Evolutionary conservation across 1,140 invertebrate species (phyloP).

Genomic region (Hydropsyche tenuis): DNA sequence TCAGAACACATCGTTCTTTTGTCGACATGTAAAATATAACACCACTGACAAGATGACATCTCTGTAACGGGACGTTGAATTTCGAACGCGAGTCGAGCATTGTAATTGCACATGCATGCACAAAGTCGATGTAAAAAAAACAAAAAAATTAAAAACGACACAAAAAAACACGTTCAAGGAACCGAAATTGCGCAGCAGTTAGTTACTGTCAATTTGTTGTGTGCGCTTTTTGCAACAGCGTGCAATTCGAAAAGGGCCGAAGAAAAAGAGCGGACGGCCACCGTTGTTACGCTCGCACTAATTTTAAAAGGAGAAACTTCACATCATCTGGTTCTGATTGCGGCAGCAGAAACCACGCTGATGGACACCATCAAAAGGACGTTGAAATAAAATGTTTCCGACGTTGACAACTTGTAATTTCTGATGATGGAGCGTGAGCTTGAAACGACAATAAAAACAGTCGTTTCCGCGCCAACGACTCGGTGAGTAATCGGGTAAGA

Average conservation of each 20-base stretch:
- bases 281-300: background rate
- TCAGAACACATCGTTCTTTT: too few relatives aligned
- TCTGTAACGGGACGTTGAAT: background rate
- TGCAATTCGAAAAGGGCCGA: conserved; percentile 8
- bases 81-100: background rate
- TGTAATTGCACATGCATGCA: conserved; percentile 5
- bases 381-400: background rate
- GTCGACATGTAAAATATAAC: conserved; percentile 10
- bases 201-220: conserved; percentile 40
- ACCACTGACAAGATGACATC: conserved; percentile 9
- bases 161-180: background rate
- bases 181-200: conserved; percentile 24
- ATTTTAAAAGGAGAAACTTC: background rate
- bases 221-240: background rate
- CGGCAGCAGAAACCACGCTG: background rate
- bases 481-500: background rate
- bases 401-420: conserved; percentile 26
- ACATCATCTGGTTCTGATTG: background rate
- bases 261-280: conserved; percentile 20
- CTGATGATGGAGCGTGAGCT: conserved; percentile 28
- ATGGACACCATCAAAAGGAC: conserved; percentile 35
- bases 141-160: background rate
- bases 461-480: too few relatives aligned
- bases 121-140: background rate
- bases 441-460: conserved; percentile 4